Percentiles rank a stretch among this genome's conserved stretches.
Conservation (phyloP, 2,797 vertebrate species). For the Holocentrus rufus region DNA sequence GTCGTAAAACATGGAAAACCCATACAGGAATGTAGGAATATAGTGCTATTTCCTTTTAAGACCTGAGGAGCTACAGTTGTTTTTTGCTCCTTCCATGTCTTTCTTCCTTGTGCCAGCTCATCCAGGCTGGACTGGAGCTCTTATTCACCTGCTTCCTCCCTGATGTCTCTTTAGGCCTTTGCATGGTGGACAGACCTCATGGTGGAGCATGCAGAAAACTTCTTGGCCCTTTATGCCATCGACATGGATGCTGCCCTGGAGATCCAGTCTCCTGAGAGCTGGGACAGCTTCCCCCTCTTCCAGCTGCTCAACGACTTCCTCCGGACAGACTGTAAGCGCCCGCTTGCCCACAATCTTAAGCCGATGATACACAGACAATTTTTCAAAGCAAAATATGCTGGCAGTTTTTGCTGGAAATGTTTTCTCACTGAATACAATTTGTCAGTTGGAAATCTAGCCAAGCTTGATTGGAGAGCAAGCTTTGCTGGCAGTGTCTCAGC, state of each 20-base stretch:
- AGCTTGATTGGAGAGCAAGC: too few relatives aligned
- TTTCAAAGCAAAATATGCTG: too few relatives aligned
- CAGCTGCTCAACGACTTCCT: conserved; percentile 99
- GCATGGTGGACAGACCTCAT: conserved; percentile 99
- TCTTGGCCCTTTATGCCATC: conserved; percentile 95
- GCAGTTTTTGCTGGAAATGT: too few relatives aligned
- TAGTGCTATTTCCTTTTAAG: conserved; percentile 28
- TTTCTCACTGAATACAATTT: too few relatives aligned
- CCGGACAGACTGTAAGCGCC: conserved; percentile 92
- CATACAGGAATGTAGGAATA: not conserved
- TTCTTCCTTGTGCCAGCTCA: conserved; percentile 23
- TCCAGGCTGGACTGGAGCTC: not conserved
- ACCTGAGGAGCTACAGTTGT: conserved; percentile 24
- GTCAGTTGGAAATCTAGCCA: too few relatives aligned
- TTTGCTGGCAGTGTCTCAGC: too few relatives aligned
- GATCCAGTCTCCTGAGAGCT: conserved; percentile 97
- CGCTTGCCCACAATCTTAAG: not conserved
- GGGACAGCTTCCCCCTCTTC: conserved; percentile 99
- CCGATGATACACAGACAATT: too few relatives aligned
- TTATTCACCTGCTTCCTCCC: conserved; percentile 52
- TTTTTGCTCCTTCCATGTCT: conserved; percentile 65
- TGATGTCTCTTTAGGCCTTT: conserved; percentile 89
- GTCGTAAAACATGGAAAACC: not conserved
- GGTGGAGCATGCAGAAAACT: conserved; percentile 98
- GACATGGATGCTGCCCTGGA: conserved; percentile 99